Evolutionary conservation across 2,797 vertebrate genomes (phyloP).

Genomic region (Lepilemur ruficaudatus): DNA sequence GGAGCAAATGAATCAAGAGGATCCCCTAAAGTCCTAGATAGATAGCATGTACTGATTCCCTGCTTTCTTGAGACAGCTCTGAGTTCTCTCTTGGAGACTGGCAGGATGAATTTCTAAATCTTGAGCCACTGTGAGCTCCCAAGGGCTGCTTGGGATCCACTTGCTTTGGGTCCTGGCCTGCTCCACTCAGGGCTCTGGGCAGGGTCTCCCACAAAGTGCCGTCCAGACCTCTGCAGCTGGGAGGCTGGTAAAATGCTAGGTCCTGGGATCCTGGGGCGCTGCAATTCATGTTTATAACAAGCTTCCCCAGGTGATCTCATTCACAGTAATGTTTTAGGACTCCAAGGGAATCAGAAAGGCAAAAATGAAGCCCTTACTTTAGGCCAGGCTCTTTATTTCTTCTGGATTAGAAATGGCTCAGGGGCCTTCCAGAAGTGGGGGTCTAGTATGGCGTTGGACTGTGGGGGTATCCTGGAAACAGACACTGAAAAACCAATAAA

Average conservation of each 20-base stretch:
- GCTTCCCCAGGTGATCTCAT: not conserved
- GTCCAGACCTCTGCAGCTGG: not conserved
- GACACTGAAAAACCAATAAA: slow-evolving; percentile 23
- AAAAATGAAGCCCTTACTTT: not conserved
- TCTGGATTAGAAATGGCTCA: not conserved
- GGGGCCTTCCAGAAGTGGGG: not conserved
- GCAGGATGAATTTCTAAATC: not conserved
- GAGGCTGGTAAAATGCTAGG: not conserved
- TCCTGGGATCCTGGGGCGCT: not conserved
- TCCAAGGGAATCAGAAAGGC: not conserved
- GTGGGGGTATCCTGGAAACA: not conserved
- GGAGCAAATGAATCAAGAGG: not conserved
- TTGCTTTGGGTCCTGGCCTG: not conserved
- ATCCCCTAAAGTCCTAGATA: not conserved
- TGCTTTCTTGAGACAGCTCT: not conserved
- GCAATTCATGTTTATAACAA: not conserved
- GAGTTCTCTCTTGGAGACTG: not conserved
- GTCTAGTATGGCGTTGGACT: not conserved
- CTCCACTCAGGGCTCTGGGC: not conserved
- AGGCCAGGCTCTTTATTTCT: not conserved
- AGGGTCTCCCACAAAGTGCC: not conserved
- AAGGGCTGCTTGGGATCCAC: not conserved
- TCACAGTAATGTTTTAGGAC: not conserved
- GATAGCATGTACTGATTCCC: not conserved
- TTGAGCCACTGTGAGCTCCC: not conserved